Percentiles rank a stretch among this genome's conserved stretches.
phyloP scores from a whole-genome alignment of 2,888 invertebrate genomes.

The Coelopa pilipes region DNA sequence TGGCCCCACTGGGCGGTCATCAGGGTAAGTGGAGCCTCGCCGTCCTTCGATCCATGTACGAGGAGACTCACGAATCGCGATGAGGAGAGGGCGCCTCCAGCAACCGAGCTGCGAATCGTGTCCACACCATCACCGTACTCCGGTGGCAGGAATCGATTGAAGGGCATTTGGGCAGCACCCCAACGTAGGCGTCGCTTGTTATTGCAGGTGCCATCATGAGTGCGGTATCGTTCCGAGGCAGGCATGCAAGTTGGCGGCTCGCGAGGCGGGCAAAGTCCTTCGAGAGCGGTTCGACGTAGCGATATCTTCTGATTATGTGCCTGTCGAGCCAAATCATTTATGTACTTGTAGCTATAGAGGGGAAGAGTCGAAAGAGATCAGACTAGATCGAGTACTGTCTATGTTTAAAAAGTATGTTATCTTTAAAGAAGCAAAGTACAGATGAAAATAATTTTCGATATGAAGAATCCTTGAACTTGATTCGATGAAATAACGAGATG shows the following conservation, averaged over 20 bases:
- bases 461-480: neutral
- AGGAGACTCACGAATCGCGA: conserved; percentile 79
- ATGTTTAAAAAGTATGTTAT: no score
- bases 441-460: neutral
- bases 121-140: conserved; percentile 82
- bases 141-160: conserved; percentile 83
- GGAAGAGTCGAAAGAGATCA: conserved; percentile 15
- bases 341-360: conserved; percentile 60
- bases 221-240: conserved; percentile 80
- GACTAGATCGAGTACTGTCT: neutral
- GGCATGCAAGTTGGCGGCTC: conserved; percentile 77
- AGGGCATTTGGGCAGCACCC: conserved; percentile 85
- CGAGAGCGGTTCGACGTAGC: conserved; percentile 63
- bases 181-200: conserved; percentile 80
- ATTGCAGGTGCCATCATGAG: conserved; percentile 90
- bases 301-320: conserved; percentile 63
- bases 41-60: conserved; percentile 74
- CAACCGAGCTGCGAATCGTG: conserved; percentile 69
- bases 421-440: no score
- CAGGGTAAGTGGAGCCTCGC: conserved; percentile 77
- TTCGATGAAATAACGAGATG: conserved; percentile 44
- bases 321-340: conserved; percentile 62
- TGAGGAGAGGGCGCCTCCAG: conserved; percentile 76
- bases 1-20: conserved; percentile 94
- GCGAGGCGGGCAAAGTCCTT: conserved; percentile 73